Evolutionary conservation across 2,113 vertebrate species (phyloP).

Genomic region (Clarias magur): DNA sequence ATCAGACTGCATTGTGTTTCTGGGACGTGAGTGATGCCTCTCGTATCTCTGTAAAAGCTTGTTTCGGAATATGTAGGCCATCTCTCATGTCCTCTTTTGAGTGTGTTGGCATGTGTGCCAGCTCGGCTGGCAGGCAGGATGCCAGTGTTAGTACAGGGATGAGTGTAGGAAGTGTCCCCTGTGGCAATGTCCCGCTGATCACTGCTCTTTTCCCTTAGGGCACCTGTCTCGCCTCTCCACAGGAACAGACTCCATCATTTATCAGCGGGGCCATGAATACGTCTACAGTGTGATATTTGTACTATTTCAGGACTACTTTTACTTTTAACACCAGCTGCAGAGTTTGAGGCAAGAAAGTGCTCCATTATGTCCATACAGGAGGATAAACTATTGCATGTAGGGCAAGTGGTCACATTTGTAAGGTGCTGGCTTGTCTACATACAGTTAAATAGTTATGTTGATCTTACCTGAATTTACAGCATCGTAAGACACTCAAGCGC

Average conservation of each 20-base stretch:
- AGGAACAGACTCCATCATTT: constrained; percentile 31
- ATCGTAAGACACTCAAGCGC: neutral
- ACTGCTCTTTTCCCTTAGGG: constrained; percentile 42
- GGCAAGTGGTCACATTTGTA: neutral
- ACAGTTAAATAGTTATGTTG: neutral
- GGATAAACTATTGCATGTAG: neutral
- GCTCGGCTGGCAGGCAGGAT: constrained; percentile 23
- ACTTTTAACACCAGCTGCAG: constrained; percentile 8
- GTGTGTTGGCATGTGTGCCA: constrained; percentile 12
- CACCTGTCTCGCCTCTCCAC: constrained; percentile 42
- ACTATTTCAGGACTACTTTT: constrained; percentile 7
- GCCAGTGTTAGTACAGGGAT: constrained; percentile 24
- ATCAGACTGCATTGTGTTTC: constrained; percentile 12
- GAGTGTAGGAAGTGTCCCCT: constrained; percentile 34
- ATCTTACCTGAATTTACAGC: neutral
- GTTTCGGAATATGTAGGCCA: constrained; percentile 14
- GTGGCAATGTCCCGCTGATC: constrained; percentile 50
- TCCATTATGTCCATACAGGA: neutral
- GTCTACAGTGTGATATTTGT: neutral
- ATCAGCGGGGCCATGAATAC: constrained; percentile 25
- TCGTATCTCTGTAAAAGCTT: neutral
- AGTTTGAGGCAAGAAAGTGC: neutral
- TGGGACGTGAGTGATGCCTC: neutral
- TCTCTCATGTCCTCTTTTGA: neutral
- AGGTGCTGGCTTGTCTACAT: neutral